Base-by-base conservation (phyloP, 2,797 vertebrate species). In the Tinamus major region DNA sequence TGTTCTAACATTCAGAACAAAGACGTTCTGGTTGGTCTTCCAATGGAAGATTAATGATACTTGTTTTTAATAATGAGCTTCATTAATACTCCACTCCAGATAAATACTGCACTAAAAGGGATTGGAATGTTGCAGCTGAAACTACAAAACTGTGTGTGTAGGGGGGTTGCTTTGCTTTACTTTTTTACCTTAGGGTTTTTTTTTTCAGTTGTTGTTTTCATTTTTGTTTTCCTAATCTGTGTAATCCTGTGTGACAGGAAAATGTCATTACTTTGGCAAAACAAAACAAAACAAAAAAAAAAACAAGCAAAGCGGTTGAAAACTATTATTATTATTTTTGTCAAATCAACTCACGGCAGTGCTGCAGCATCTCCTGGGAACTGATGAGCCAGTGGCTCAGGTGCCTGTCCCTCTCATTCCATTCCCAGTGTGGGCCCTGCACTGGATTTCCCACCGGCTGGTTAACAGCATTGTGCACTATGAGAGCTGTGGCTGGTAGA, bases 341-440 rank as follows among this genome's bases (percentile, higher is more conserved):
- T 13, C 27, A 41, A 21, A 87, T 72, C 82, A 77, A 46, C 2
- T 6, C 23, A 37, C 10, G 13, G 41, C 10, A n/a, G 1, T 0
- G 0, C 11, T 15, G 37, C 11, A n/a, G 1, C 0, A 0, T 44
- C 27, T 76, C 8, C 70, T 74, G 46, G 51, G 46, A 79, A 5
- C 5, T 48, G 7, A 24, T 14, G 42, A 3, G 42, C 23, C 7
- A 42, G 29, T 12, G 63, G 10, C 3, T 80, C 21, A 41, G 41
- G 39, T 51, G 37, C 4, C 14, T 7, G 4, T 19, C 59, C 13
- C 42, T 70, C 55, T 42, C 46, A 42, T 0, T 6, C 13, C 1
- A 1, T 10, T 5, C 13, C 56, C n/a, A 42, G 46, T 4, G 15
- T 64, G 33, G 8, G 13, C 5, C 59, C 26, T 59, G 24, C 14